Conservation (phyloP, 2,113 vertebrate genomes). For the Aspidoscelis tigris region DNA sequence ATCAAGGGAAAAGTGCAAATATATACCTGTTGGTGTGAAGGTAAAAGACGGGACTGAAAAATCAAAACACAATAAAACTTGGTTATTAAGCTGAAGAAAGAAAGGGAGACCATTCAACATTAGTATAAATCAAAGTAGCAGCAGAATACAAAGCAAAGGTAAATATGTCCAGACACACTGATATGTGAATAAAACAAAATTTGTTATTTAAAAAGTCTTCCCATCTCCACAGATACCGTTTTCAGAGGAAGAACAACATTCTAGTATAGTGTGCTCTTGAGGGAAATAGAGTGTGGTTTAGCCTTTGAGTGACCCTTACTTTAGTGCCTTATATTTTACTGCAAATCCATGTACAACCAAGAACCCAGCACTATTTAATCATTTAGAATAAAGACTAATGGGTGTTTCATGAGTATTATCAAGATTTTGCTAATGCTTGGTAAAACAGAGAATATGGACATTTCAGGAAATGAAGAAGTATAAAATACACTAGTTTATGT, state of each 20-base stretch:
- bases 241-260: slow-evolving; percentile 39
- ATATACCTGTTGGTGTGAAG: slow-evolving; percentile 98
- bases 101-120: slow-evolving; percentile 82
- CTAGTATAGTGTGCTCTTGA: slow-evolving; percentile 34
- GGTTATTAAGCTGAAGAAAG: slow-evolving; percentile 86
- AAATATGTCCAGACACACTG: slow-evolving; percentile 70
- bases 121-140: slow-evolving; percentile 83
- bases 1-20: slow-evolving; percentile 81
- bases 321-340: slow-evolving; percentile 52
- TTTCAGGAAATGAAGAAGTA: slow-evolving; percentile 60
- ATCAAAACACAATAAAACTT: slow-evolving; percentile 85
- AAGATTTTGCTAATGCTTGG: slow-evolving; percentile 67
- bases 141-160: slow-evolving; percentile 78
- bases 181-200: slow-evolving; percentile 66
- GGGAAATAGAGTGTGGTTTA: slow-evolving; percentile 45
- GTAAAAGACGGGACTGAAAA: slow-evolving; percentile 98
- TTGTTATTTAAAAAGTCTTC: slow-evolving; percentile 54
- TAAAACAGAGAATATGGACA: slow-evolving; percentile 61
- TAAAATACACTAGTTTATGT: slow-evolving; percentile 35
- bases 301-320: slow-evolving; percentile 56
- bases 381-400: slow-evolving; percentile 63
- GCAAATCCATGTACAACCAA: slow-evolving; percentile 62
- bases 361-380: slow-evolving; percentile 60
- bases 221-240: slow-evolving; percentile 52
- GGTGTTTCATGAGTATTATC: slow-evolving; percentile 71